phyloP scores from a whole-genome alignment of 2,113 vertebrate species.

The Pelodiscus sinensis region DNA sequence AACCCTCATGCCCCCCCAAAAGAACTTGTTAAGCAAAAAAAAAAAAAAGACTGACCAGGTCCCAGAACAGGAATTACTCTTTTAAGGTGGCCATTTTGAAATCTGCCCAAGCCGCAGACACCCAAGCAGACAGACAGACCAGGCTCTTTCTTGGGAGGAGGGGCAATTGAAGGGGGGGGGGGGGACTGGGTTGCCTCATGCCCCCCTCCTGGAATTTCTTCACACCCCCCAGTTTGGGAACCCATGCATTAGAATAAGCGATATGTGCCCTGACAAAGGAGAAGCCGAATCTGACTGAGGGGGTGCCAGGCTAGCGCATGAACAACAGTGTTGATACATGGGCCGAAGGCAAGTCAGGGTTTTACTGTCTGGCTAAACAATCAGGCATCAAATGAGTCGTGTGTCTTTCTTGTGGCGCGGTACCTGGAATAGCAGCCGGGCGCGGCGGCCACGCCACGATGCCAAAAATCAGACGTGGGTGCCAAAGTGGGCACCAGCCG shows the following conservation, averaged over 20 bases:
- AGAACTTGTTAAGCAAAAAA: too few relatives aligned
- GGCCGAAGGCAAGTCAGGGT: not conserved
- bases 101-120: too few relatives aligned
- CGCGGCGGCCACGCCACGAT: constrained; percentile 20
- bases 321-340: not conserved
- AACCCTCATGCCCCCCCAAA: too few relatives aligned
- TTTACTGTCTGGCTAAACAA: not conserved
- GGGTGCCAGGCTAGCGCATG: not conserved
- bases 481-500: constrained; percentile 26
- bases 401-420: not conserved
- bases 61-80: too few relatives aligned
- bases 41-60: too few relatives aligned
- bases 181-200: too few relatives aligned
- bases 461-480: not conserved
- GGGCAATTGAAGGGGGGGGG: too few relatives aligned
- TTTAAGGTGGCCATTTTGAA: too few relatives aligned
- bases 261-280: accelerated
- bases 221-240: too few relatives aligned
- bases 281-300: not conserved
- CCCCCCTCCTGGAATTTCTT: too few relatives aligned
- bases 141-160: too few relatives aligned
- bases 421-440: accelerated
- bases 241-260: not conserved
- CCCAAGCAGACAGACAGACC: too few relatives aligned
- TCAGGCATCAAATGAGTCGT: not conserved